phyloP scores from a whole-genome alignment of 1,140 invertebrate genomes.

The Drosophila mayri region DNA sequence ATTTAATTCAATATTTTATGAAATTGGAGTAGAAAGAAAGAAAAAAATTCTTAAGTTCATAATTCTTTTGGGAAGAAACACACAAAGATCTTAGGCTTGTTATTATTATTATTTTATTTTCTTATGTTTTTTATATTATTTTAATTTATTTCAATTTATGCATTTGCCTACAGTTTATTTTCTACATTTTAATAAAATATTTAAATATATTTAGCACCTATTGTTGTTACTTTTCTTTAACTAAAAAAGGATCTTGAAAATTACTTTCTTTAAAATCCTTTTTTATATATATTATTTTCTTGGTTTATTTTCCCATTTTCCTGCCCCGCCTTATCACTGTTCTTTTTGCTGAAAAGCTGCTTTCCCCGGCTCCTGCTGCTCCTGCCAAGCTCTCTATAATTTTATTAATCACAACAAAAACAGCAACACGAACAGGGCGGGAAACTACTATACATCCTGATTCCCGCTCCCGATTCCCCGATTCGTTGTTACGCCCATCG shows the following conservation, averaged over 20 bases:
- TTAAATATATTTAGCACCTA: background rate
- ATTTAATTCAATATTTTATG: background rate
- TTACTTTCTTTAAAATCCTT: background rate
- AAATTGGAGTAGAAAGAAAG: background rate
- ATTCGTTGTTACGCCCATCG: slow-evolving; percentile 60
- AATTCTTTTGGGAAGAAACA: background rate
- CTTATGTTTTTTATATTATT: too few relatives aligned
- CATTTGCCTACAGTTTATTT: background rate
- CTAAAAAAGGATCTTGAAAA: background rate
- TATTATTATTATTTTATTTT: too few relatives aligned
- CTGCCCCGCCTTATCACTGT: slow-evolving; percentile 1
- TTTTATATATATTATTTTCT: background rate
- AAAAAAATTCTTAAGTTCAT: background rate
- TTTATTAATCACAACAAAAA: slow-evolving; percentile 79
- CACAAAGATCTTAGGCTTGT: background rate
- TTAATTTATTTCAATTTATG: background rate
- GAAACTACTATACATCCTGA: background rate
- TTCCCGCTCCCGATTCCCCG: slow-evolving; percentile 3
- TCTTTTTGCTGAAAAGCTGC: slow-evolving; percentile 25
- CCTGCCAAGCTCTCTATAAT: slow-evolving; percentile 65
- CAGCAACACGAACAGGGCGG: slow-evolving; percentile 50
- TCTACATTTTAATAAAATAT: background rate
- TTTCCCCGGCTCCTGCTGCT: slow-evolving; percentile 1
- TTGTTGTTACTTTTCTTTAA: background rate
- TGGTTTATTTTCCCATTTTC: background rate